Percentiles rank a stretch among this genome's conserved stretches.
Evolutionary conservation across 2,797 vertebrate genomes (phyloP).

Genomic region (Centropyge bicolor): DNA sequence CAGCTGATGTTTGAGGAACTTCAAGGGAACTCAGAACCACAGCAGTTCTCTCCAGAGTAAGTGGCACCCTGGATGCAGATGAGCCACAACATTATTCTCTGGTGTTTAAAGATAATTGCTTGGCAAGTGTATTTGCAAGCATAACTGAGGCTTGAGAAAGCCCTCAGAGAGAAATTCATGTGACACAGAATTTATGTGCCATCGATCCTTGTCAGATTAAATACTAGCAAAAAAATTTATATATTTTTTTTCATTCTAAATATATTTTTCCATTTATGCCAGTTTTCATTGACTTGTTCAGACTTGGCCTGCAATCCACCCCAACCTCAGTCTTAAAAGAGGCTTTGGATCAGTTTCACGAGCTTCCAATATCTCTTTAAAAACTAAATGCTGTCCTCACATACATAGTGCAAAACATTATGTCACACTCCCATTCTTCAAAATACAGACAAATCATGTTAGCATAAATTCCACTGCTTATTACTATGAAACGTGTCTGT

Average conservation of each 20-base stretch:
- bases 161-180: neutral
- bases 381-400: neutral
- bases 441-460: neutral
- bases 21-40: slow-evolving; percentile 39
- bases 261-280: neutral
- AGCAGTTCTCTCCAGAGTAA: slow-evolving; percentile 25
- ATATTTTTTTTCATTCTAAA: neutral
- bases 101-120: neutral
- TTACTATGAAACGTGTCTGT: neutral
- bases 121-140: slow-evolving; percentile 4
- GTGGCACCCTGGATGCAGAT: neutral
- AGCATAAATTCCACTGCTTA: neutral
- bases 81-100: neutral
- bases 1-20: slow-evolving; percentile 54
- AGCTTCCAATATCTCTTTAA: neutral
- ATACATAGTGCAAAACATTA: neutral
- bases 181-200: neutral
- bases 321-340: neutral
- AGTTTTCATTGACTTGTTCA: neutral
- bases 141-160: neutral
- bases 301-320: neutral
- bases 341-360: neutral
- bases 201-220: neutral
- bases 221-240: neutral
- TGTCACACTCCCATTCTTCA: neutral